Base-by-base conservation (phyloP, 2,888 invertebrate species). In the Ornithoptera alexandrae region DNA sequence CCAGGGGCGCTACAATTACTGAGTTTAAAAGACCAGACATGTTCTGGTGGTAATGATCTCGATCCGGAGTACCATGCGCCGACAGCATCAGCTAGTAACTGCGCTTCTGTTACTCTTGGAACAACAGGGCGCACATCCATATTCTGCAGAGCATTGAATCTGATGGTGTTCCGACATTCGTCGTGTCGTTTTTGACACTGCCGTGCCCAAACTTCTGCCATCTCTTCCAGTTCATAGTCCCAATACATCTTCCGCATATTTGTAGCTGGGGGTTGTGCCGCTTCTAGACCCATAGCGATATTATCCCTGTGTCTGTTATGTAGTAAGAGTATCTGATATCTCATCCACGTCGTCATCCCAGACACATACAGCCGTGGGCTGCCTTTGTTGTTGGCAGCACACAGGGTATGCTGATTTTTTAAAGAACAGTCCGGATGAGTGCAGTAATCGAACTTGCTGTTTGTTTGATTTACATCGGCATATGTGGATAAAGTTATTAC, bases 231-330 rank as follows among this genome's bases (percentile, higher is more conserved):
- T 73, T 93, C 93, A 70, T 86, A 85, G 70, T 93, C 93, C 93
- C 93, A 93, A 72, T 92, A 93, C 86, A 93, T 84, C 76, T 93
- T 92, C 10, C 91, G 86, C 93, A 93, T 93, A 73, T 93, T 93
- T 3, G 88, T 80, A 1, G 93, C 93, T 1, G 90, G 84, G 1
- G 93, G 93, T 74, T 93, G 93, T 0, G 90, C 91, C 0, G 90
- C 84, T 72, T 93, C 89, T 42, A 90, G 77, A 0, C 93, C 93
- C 86, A 89, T 84, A 0, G 93, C 93, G 59, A 93, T 86, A 71
- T 88, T 88, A 73, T 93, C 91, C 66, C 93, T 83, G 65, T 93
- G 86, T 57, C 90, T 82, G 76, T 93, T 93, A 72, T 93, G 92
- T 36, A 92, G 75, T 61, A 89, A 74, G 18, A 92, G 73, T 46